phyloP scores from a whole-genome alignment of 2,113 vertebrate species.

The Globicephala melas region DNA sequence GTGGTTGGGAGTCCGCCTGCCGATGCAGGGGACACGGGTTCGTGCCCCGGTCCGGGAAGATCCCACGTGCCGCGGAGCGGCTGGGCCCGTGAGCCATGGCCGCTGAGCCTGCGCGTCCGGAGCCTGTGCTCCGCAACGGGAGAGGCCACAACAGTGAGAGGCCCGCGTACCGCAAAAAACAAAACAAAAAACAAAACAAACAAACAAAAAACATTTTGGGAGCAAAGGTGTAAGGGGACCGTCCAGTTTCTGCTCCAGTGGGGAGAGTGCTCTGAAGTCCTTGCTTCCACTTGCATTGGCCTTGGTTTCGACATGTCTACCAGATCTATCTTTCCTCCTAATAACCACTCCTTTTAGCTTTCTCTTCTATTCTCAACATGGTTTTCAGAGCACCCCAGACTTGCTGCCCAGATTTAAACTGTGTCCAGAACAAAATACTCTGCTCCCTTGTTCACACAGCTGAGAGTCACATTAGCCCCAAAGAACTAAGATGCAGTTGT shows the following conservation, averaged over 20 bases:
- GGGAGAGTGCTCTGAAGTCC: not conserved
- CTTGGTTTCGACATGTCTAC: not conserved
- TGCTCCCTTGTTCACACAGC: too few relatives aligned
- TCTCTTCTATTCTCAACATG: not conserved
- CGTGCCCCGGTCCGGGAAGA: too few relatives aligned
- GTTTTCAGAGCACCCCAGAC: not conserved
- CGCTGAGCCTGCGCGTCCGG: too few relatives aligned
- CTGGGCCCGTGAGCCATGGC: too few relatives aligned
- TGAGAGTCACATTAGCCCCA: not conserved
- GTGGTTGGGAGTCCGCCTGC: too few relatives aligned
- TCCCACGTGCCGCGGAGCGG: too few relatives aligned
- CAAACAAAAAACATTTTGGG: not conserved
- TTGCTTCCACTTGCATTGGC: not conserved
- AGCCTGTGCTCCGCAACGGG: too few relatives aligned
- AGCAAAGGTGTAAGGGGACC: not conserved
- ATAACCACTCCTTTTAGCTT: not conserved
- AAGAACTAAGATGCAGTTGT: not conserved
- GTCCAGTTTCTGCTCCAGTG: not conserved
- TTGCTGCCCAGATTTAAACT: not conserved
- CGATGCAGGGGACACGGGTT: too few relatives aligned
- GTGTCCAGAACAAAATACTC: not conserved
- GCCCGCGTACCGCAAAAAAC: too few relatives aligned
- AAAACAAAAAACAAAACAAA: too few relatives aligned
- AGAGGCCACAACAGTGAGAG: too few relatives aligned
- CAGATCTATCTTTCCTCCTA: not conserved